Evolutionary conservation across 1,140 invertebrate species (phyloP).

Genomic region (Chionoecetes opilio): DNA sequence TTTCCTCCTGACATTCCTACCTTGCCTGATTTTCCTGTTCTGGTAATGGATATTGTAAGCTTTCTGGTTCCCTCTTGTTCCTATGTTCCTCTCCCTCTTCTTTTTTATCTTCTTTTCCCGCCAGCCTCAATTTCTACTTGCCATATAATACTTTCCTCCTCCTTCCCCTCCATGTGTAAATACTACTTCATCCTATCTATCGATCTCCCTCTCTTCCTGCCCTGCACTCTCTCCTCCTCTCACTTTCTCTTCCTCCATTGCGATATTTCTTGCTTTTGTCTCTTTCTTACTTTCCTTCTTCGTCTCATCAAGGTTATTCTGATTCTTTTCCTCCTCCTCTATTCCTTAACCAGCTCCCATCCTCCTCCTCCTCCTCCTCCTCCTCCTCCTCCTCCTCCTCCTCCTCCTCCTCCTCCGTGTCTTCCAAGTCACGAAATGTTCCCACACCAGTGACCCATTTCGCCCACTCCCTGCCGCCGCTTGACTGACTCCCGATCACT

Average conservation of each 20-base stretch:
- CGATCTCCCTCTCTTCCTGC: neutral
- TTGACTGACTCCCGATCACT: neutral
- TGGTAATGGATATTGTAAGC: too few species aligned
- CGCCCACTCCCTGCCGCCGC: neutral
- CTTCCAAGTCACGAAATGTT: neutral
- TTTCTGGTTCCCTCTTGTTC: too few species aligned
- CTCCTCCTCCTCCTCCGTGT: slow-evolving; percentile 7
- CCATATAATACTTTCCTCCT: too few species aligned
- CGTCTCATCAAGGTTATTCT: neutral
- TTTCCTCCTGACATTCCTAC: neutral
- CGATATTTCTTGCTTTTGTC: neutral
- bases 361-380: neutral
- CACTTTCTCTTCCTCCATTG: neutral
- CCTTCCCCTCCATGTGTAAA: neutral
- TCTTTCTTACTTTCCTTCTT: neutral
- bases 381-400: neutral
- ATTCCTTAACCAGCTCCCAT: neutral
- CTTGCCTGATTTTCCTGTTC: too few species aligned
- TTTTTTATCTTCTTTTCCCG: too few species aligned
- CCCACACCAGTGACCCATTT: slow-evolving; percentile 19
- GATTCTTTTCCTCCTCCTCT: slow-evolving; percentile 16
- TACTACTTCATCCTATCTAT: neutral
- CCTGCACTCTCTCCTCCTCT: neutral
- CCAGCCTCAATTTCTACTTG: too few species aligned
- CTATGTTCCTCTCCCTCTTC: too few species aligned